Base-by-base conservation (phyloP, 2,113 vertebrate species). In the Notiomystis cincta region DNA sequence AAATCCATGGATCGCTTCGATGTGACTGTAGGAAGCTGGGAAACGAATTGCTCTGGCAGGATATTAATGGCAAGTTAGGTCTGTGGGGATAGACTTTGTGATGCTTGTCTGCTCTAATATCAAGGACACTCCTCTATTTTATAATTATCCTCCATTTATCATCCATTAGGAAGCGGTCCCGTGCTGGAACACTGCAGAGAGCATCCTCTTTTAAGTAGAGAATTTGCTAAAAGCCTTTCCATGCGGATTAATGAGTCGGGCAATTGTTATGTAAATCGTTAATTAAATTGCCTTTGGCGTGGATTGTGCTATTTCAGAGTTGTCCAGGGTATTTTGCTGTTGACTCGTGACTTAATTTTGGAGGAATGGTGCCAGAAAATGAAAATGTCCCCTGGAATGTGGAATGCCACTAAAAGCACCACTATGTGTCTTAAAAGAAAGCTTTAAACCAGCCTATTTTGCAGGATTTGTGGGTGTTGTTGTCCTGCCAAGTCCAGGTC, bases 261-360 rank as follows among this genome's bases (percentile, higher is more conserved):
- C 65, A 83, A 57, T 94, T 93, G 86, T 96, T 86, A 89, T 84
- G 89, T 90, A 96, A 97, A 96, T 94, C 8, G 0, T 87, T 90
- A 80, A 90, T 90, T 86, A 83, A 73, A 82, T 81, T 87, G 85
- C 88, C 89, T 94, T 94, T 6, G 37, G 90, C 38, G 0, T 53
- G 40, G 82, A 37, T 42, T 62, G 66, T 84, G 70, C 90, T 71
- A 3, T 44, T 82, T 92, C 18, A 2, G 64, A 82, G 81, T 33
- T 19, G n/a, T 79, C 78, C 15, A 4, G 51, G 50, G 81, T 40
- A 23, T 65, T 91, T 82, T 15, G 33, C 75, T 70, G 38, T 54
- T 82, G 79, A 50, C 21, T 58, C 7, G 14, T 73, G 88, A 71
- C 78, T 85, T 62, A 13, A 25, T 90, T 92, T 93, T 57, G 80